Evolutionary conservation across 2,797 vertebrate genomes (phyloP), one percentile per base, ranked within the genome.

Genomic region (Pelobates cultripes): DNA sequence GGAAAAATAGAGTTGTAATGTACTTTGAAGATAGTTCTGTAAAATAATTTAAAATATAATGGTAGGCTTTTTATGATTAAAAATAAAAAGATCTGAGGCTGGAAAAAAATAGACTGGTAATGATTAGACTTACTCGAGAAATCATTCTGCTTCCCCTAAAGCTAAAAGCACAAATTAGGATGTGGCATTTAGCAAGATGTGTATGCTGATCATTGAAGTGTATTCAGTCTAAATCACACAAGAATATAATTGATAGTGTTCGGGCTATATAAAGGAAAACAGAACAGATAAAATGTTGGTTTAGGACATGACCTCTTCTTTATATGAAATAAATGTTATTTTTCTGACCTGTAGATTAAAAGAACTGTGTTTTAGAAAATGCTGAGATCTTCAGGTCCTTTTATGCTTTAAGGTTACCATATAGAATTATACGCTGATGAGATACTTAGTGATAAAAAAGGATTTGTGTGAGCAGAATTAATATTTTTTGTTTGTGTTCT

Each of bases 181-280:
- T 83, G 72, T 83, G 82, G 82, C 82, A 83, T 79, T 79, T 79
- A 83, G 66, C 71, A 70, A 83, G 81, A 79, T 79, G 66, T 83
- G 77, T 75, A 83, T 79, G 82, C 82, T 83, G 82, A 83, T 83
- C 82, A 83, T 43, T 79, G 82, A 66, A 83, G 82, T 83, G 76
- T 79, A 83, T 83, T 75, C 70, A 83, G 82, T 71, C 71, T 70
- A 79, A 76, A 83, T 75, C 77, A 83, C 82, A 83, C 82, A 79
- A 83, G 77, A 75, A 79, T 83, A 83, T 83, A 79, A 83, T 83
- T 83, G 82, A 83, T 83, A 83, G 77, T 79, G 82, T 83, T 83
- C 67, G 41, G 72, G 82, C 82, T 75, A 79, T 83, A 78, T 79
- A 76, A 70, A 75, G 72, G 53, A 70, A 75, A 74, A 74, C 55